A percentile compares a stretch with the other conserved stretches of the same genome.
Evolutionary conservation across 2,113 vertebrate genomes (phyloP).

Genomic region (Petrocephalus microphthalmus): DNA sequence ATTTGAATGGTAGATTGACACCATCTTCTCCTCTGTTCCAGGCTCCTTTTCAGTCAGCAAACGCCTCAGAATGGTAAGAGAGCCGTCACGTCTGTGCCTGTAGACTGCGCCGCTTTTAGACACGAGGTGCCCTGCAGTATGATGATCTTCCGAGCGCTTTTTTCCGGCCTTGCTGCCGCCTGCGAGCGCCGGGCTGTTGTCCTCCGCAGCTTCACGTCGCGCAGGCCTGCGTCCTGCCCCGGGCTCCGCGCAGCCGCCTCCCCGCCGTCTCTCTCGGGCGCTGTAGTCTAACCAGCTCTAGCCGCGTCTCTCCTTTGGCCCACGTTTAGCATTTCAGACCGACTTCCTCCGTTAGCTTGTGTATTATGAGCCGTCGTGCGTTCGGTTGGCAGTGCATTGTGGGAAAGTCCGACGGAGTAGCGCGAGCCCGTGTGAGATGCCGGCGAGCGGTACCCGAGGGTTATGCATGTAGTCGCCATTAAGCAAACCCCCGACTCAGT

Average conservation of each 20-base stretch:
- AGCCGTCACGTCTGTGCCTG: neutral
- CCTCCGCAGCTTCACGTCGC: neutral
- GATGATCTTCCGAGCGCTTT: neutral
- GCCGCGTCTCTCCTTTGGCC: neutral
- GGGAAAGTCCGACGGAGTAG: neutral
- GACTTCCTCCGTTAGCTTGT: neutral
- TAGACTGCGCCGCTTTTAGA: neutral
- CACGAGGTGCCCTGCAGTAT: neutral
- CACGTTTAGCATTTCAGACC: neutral
- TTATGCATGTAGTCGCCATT: neutral
- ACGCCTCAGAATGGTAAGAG: slow-evolving; percentile 57
- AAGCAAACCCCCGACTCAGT: too few relatives aligned
- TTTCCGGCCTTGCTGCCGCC: neutral
- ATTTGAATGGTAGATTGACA: slow-evolving; percentile 25
- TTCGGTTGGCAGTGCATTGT: neutral
- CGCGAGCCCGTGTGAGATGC: neutral
- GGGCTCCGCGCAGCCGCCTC: neutral
- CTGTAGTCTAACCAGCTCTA: neutral
- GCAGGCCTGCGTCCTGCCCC: neutral
- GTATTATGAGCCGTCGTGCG: neutral
- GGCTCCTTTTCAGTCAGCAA: slow-evolving; percentile 42
- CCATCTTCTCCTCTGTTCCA: slow-evolving; percentile 35
- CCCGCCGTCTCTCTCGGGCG: neutral
- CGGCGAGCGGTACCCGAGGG: neutral
- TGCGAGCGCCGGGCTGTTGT: neutral